These are phyloP conservation scores for Neoaliturus tenellus DNA, from an alignment of 2,888 invertebrate species.

Conservation along the genomic window DNA sequence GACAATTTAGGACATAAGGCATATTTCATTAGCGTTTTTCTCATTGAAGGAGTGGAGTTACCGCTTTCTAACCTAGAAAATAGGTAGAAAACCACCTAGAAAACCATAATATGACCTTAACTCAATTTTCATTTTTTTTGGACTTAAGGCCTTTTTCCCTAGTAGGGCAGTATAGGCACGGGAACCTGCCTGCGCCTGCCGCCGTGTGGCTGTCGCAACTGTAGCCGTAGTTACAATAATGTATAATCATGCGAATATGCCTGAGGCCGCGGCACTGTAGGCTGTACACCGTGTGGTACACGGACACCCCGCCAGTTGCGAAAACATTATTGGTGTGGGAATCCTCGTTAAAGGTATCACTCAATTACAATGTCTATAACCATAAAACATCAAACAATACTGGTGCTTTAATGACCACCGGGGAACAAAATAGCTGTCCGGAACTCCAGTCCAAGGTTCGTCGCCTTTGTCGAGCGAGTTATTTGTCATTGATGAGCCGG, in stretches of 20 bases:
- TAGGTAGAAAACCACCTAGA: not conserved
- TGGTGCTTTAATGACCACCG: too few relatives aligned
- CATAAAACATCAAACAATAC: too few relatives aligned
- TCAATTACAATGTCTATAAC: too few relatives aligned
- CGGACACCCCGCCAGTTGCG: not conserved
- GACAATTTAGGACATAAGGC: not conserved
- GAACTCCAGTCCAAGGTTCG: too few relatives aligned
- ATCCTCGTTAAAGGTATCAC: too few relatives aligned
- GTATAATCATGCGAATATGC: constrained; percentile 21
- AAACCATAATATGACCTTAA: not conserved
- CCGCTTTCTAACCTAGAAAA: not conserved
- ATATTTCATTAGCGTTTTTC: not conserved
- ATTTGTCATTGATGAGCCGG: too few relatives aligned
- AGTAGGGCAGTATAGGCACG: not conserved
- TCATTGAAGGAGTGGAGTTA: not conserved
- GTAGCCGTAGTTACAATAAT: not conserved
- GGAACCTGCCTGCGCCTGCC: not conserved
- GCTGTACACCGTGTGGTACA: too few relatives aligned
- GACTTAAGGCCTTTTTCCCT: not conserved
- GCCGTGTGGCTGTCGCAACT: not conserved
- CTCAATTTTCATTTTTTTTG: not conserved
- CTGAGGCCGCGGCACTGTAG: not conserved
- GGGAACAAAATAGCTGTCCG: too few relatives aligned
- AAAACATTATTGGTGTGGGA: too few relatives aligned
- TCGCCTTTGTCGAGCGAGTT: too few relatives aligned